Conservation (phyloP, 2,113 vertebrate species). For the Callithrix jacchus region DNA sequence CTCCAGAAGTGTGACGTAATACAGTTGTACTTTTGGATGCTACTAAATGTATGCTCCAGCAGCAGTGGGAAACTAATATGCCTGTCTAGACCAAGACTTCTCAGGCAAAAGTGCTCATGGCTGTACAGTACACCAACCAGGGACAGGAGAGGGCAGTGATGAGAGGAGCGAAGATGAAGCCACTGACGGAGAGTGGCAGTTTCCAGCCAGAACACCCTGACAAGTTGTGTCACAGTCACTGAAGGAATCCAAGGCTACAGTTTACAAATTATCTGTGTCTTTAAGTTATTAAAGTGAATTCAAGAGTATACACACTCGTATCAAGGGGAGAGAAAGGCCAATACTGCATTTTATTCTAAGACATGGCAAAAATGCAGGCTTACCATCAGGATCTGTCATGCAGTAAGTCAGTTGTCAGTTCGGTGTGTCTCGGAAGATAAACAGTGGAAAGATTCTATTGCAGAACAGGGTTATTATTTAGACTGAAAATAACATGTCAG, state of each 20-base stretch:
- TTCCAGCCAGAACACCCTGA: neutral
- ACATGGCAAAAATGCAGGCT: neutral
- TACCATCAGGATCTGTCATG: neutral
- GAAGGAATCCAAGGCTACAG: neutral
- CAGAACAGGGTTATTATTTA: neutral
- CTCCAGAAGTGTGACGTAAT: neutral
- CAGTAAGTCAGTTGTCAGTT: neutral
- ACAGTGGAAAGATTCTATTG: neutral
- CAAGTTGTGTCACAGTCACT: neutral
- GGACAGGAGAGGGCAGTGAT: neutral
- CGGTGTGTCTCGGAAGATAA: neutral
- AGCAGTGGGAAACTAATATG: neutral
- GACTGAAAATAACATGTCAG: neutral
- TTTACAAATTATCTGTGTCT: neutral
- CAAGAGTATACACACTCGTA: neutral
- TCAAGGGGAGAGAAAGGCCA: neutral
- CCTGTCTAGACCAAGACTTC: neutral
- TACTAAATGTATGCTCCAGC: neutral
- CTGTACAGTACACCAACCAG: fast-evolving
- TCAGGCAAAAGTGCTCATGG: neutral
- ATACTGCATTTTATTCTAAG: neutral
- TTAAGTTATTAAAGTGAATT: neutral
- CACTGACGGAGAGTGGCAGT: fast-evolving
- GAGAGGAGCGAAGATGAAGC: neutral
- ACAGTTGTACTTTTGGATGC: neutral